phyloP scores from a whole-genome alignment of 2,113 vertebrate genomes.

The Dromiciops gliroides region DNA sequence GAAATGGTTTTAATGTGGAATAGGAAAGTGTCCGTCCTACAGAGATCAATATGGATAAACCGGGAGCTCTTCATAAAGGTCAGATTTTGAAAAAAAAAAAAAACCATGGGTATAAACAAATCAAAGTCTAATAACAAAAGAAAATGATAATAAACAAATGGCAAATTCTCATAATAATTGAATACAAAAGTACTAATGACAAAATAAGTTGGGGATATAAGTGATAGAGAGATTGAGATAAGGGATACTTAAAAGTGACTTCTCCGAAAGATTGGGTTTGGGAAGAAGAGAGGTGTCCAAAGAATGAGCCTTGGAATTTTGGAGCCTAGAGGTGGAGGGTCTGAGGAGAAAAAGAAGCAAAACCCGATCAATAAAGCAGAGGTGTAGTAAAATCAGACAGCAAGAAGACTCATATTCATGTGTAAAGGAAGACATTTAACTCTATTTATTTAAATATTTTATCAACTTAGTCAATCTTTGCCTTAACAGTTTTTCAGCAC shows the following conservation, averaged over 20 bases:
- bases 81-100: too few relatives aligned
- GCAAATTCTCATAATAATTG: background rate
- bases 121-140: background rate
- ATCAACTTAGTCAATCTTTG: too few relatives aligned
- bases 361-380: background rate
- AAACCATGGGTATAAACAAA: background rate
- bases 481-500: background rate
- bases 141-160: background rate
- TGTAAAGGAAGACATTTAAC: rapidly evolving
- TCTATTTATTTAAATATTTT: background rate
- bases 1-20: background rate
- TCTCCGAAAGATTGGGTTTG: background rate
- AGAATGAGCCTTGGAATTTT: background rate
- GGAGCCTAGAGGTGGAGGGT: background rate
- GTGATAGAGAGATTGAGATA: background rate
- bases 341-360: background rate
- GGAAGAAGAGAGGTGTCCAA: background rate
- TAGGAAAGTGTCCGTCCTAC: background rate
- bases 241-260: background rate
- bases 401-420: rapidly evolving
- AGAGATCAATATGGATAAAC: background rate
- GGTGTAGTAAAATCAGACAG: rapidly evolving
- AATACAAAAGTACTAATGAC: background rate
- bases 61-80: background rate
- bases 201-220: background rate